Evolutionary conservation across 1,140 invertebrate species (phyloP), one percentile per base, ranked within the genome.

Genomic region (Zelostemma sp.): DNA sequence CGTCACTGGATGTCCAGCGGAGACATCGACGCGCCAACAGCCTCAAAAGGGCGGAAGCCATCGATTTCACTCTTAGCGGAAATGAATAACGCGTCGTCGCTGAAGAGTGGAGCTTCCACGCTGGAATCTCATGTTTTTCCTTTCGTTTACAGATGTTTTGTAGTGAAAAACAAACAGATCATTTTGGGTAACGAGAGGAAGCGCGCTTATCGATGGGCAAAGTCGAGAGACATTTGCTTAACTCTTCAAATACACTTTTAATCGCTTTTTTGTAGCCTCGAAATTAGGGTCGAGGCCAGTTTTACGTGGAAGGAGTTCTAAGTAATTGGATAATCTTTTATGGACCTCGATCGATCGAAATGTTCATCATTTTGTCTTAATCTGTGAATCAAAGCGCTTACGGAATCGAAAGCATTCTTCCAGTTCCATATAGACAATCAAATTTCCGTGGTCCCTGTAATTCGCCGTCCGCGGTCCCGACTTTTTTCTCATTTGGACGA

Each of bases 251-350:
- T n/a, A n/a, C n/a, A n/a, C n/a, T n/a, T n/a, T n/a, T n/a, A n/a
- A n/a, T n/a, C n/a, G n/a, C n/a, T n/a, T 61, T 66, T 60, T 55
- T 53, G 51, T 43, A 51, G 55, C 60, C 55, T 61, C 66, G 65
- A 70, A 65, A 65, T 57, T 56, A 43, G 46, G 48, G 14, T 35
- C 57, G 56, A 61, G 68, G 68, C 11, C 6, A 9, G 1, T n/a
- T n/a, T 35, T 35, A 11, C 33, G 1, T 6, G 33, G n/a, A 35
- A 35, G 33, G 11, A 35, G 6, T 35, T 9, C 65, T 66, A 71
- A 66, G 68, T 71, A 71, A 71, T 66, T 66, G 62, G 68, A 56
- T 59, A 58, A 71, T 66, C 68, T 61, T 66, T 71, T 71, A 65
- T 71, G 55, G 50, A 25, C 38, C 46, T 60, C 61, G 66, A 50